phyloP scores from a whole-genome alignment of 1,140 invertebrate genomes.

The Drosophila subobscura region DNA sequence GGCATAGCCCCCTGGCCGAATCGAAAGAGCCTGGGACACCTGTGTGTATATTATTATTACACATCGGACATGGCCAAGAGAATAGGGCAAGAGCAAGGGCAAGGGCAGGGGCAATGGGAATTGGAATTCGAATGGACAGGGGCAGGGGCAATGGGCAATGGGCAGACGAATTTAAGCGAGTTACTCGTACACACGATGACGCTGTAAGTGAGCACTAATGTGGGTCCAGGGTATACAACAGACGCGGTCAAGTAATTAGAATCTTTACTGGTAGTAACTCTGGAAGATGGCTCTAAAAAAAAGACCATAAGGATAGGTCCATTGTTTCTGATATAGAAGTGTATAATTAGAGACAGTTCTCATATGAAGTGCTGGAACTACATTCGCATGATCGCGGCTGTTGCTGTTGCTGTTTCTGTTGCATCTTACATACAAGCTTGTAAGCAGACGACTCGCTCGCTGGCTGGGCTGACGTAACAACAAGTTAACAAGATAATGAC shows the following conservation, averaged over 20 bases:
- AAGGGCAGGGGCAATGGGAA: conserved; percentile 1
- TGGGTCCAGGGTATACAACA: conserved; percentile 44
- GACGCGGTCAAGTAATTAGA: conserved; percentile 15
- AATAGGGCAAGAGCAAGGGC: conserved; percentile 19
- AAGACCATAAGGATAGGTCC: no score
- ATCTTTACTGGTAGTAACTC: neutral
- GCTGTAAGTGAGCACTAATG: conserved; percentile 74
- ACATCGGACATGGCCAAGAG: conserved; percentile 41
- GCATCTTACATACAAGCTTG: conserved; percentile 53
- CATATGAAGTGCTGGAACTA: neutral
- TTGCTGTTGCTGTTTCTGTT: conserved; percentile 21
- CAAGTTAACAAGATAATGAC: conserved; percentile 81
- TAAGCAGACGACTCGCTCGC: conserved; percentile 56
- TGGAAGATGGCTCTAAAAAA: neutral
- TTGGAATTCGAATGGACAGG: conserved; percentile 28
- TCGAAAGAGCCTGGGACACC: conserved; percentile 66
- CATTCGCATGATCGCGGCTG: conserved; percentile 23
- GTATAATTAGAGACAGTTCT: no score
- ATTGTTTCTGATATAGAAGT: no score
- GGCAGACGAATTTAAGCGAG: conserved; percentile 66
- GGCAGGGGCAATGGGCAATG: conserved; percentile 21
- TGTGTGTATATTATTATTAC: conserved; percentile 82
- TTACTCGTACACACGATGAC: conserved; percentile 54
- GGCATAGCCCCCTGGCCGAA: conserved; percentile 53
- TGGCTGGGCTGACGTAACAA: conserved; percentile 72